These are phyloP conservation scores for Falco naumanni DNA, from an alignment of 2,797 vertebrate genomes.

Conservation along the genomic window DNA sequence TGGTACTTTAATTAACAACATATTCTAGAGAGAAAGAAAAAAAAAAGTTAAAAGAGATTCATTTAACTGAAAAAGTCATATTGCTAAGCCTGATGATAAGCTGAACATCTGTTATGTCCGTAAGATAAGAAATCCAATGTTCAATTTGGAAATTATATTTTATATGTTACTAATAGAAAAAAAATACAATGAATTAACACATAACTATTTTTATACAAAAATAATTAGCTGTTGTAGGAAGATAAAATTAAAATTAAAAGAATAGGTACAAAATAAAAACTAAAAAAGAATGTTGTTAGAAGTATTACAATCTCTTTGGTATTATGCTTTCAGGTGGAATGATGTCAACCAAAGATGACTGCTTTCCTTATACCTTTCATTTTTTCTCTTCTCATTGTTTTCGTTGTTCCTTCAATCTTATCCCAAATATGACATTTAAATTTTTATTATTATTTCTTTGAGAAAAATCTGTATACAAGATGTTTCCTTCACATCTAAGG, in stretches of 20 bases:
- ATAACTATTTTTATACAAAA: neutral
- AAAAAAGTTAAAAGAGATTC: neutral
- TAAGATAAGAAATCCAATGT: neutral
- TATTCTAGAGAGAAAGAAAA: neutral
- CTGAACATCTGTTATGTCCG: neutral
- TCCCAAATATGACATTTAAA: neutral
- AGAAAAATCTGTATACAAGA: neutral
- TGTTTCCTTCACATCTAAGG: neutral
- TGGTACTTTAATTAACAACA: neutral
- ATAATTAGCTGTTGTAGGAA: neutral
- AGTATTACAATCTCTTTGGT: neutral
- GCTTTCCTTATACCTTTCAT: neutral
- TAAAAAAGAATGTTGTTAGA: neutral
- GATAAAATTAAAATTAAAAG: neutral
- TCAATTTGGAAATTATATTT: neutral
- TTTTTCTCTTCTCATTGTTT: neutral
- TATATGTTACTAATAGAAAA: neutral
- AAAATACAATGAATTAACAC: neutral
- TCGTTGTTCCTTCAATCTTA: neutral
- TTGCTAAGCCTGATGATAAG: neutral
- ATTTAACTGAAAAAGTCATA: neutral
- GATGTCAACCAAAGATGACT: neutral
- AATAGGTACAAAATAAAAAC: neutral
- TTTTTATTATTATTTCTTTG: rapidly evolving
- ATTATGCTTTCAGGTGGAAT: neutral